Percentiles rank a stretch among this genome's conserved stretches.
Evolutionary conservation across 2,113 vertebrate genomes (phyloP).

Genomic region (Etheostoma cragini): DNA sequence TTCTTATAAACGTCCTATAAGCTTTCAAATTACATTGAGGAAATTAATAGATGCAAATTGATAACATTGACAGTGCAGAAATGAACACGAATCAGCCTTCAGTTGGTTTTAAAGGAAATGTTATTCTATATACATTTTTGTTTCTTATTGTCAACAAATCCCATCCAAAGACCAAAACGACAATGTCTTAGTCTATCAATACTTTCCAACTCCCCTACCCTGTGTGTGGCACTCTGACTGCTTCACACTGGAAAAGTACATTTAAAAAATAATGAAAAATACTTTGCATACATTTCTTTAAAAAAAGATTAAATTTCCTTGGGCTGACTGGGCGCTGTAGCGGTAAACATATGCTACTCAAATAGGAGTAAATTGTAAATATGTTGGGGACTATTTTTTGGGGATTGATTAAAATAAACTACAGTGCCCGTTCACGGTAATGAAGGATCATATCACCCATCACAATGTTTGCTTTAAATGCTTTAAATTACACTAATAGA

Average conservation of each 20-base stretch:
- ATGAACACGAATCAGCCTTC: background rate
- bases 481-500: background rate
- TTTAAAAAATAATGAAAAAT: background rate
- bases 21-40: background rate
- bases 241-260: background rate
- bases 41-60: background rate
- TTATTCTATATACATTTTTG: background rate
- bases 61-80: background rate
- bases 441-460: background rate
- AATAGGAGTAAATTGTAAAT: too few species aligned
- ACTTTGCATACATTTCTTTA: background rate
- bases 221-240: background rate
- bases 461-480: too few species aligned
- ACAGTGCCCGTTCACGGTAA: background rate
- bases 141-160: background rate
- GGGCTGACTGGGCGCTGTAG: background rate
- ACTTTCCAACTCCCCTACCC: background rate
- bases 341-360: too few species aligned
- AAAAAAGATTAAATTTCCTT: background rate
- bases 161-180: background rate
- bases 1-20: background rate
- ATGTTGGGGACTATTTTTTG: too few species aligned
- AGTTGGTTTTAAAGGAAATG: background rate
- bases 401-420: too few species aligned
- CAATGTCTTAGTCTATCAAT: background rate